A percentile compares a stretch with the other conserved stretches of the same genome.
These are phyloP conservation scores for Megalopta genalis DNA, from an alignment of 1,140 invertebrate species.

Conservation along the genomic window DNA sequence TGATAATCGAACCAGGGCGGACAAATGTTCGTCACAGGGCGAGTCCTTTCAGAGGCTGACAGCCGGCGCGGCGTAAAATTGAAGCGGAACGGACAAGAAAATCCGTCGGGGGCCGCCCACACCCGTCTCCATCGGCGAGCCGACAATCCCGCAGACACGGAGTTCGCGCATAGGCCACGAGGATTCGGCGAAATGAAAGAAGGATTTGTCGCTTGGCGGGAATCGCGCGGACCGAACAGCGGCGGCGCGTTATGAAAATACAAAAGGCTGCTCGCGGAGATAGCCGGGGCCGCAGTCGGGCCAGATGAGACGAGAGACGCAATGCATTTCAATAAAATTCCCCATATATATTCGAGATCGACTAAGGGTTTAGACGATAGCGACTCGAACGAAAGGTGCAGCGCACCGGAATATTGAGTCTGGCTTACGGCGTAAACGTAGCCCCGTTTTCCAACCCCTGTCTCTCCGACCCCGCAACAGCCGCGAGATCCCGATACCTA, in stretches of 20 bases:
- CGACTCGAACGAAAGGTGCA: slow-evolving; percentile 36
- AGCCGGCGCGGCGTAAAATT: not conserved
- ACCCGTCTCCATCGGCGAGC: not conserved
- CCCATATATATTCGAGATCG: slow-evolving; percentile 55
- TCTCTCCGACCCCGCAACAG: not conserved
- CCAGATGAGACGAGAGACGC: slow-evolving; percentile 36
- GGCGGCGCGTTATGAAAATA: slow-evolving; percentile 16
- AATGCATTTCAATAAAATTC: slow-evolving; percentile 61
- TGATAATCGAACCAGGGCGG: not conserved
- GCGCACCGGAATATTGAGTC: slow-evolving; percentile 45
- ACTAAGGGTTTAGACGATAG: slow-evolving; percentile 53
- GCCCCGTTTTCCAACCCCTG: slow-evolving; percentile 41
- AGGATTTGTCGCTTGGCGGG: slow-evolving; percentile 15
- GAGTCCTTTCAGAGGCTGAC: not conserved
- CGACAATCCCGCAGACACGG: not conserved
- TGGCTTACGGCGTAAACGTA: slow-evolving; percentile 42
- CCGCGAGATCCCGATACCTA: slow-evolving; percentile 31
- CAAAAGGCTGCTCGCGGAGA: slow-evolving; percentile 1
- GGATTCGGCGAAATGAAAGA: slow-evolving; percentile 30
- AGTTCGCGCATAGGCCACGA: not conserved
- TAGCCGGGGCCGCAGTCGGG: not conserved
- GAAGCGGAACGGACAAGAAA: not conserved
- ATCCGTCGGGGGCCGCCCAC: not conserved
- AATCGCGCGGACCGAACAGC: not conserved
- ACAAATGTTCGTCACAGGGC: not conserved